These are phyloP conservation scores for Antrozous pallidus DNA, from an alignment of 2,797 vertebrate genomes.

Conservation along the genomic window DNA sequence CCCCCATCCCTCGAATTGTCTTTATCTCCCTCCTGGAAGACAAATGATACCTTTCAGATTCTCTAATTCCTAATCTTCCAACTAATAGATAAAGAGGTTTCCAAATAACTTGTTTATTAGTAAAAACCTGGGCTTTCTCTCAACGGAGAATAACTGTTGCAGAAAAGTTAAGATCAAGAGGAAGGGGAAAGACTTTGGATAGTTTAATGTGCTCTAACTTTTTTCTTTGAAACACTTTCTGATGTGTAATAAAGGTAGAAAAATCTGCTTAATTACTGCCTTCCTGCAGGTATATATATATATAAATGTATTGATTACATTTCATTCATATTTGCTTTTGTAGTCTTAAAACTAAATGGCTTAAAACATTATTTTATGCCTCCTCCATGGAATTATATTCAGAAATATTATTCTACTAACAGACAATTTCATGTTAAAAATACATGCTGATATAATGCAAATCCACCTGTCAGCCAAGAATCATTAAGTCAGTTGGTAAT, in stretches of 20 bases:
- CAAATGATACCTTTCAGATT: background rate
- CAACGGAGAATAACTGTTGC: background rate
- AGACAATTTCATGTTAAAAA: slow-evolving; percentile 46
- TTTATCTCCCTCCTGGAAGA: background rate
- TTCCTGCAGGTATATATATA: background rate
- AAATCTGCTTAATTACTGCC: slow-evolving; percentile 34
- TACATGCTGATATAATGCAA: slow-evolving; percentile 8
- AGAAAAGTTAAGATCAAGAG: background rate
- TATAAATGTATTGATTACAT: background rate
- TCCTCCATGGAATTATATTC: slow-evolving; percentile 23
- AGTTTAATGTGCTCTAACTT: background rate
- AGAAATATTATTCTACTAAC: slow-evolving; percentile 43
- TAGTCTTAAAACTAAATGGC: slow-evolving; percentile 31
- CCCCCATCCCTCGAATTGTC: background rate
- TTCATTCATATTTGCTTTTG: slow-evolving; percentile 50
- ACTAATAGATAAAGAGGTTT: background rate
- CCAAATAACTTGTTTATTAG: background rate
- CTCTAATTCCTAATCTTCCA: background rate
- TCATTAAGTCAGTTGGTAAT: slow-evolving; percentile 40
- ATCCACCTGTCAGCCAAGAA: slow-evolving; percentile 37
- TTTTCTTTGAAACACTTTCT: background rate
- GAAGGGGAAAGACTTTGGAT: background rate
- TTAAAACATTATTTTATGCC: slow-evolving; percentile 13
- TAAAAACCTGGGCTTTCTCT: background rate
- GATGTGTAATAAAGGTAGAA: slow-evolving; percentile 1